Base-by-base conservation (phyloP, 2,113 vertebrate genomes). In the Camelus bactrianus region DNA sequence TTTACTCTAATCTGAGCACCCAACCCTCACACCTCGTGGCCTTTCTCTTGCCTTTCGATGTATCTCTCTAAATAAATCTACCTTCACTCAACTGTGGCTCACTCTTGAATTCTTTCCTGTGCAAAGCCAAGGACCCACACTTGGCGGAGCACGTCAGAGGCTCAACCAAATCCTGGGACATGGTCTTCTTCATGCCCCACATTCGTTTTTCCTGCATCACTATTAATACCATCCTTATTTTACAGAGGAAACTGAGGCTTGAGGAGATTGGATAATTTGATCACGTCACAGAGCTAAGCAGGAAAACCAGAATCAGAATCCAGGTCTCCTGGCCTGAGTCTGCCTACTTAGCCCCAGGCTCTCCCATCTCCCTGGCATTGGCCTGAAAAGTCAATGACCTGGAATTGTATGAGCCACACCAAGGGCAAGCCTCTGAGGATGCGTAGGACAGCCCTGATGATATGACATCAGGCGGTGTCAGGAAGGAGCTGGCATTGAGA, bases 391-490 rank as follows among this genome's bases (percentile, higher is more conserved):
- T 3, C 64, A 2, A 12, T 5, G 62, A 26, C 58, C 64, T 83
- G 42, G 64, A 35, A 70, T 32, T 6, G 0, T 14, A 5, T 1
- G 15, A 48, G 38, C 26, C 13, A 32, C 22, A 4, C 22, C 19
- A 62, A 56, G 8, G 20, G 16, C 14, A 8, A 60, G 82, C 35
- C 35, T 12, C 35, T 77, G 75, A n/a, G 50, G 73, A 13, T 0
- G 0, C 32, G 89, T 15, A 28, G 42, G 28, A 17, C 10, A 30
- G 48, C 22, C 30, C 52, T 2, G 1, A 22, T 0, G 42, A 56
- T 8, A 0, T 32, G 4, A 28, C 13, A 19, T 56, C 32, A 62
- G 67, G 35, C 0, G 0, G 20, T 20, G 14, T 32, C 19, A 15
- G 20, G 38, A 65, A 85, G 64, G 64, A 67, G 13, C 3, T 5